phyloP scores from a whole-genome alignment of 1,140 invertebrate species.

The Danaus plexippus region DNA sequence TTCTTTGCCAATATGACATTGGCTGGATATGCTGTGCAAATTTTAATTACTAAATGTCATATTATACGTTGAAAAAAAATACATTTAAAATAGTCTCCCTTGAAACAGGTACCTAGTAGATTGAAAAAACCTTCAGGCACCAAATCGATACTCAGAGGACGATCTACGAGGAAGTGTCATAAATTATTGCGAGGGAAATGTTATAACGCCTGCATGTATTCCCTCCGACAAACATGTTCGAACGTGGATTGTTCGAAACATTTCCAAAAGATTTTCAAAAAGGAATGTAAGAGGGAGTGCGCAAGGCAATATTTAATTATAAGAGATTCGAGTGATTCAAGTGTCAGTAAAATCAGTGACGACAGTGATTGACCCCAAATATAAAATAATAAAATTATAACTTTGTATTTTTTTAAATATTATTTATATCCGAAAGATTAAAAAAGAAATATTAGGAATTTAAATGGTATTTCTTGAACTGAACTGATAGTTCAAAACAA shows the following conservation, averaged over 20 bases:
- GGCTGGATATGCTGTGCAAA: too few relatives aligned
- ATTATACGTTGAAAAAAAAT: too few relatives aligned
- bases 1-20: too few relatives aligned
- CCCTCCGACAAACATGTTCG: conserved; percentile 20
- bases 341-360: conserved; percentile 13
- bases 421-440: neutral
- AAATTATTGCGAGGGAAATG: conserved; percentile 30
- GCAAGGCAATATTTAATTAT: neutral
- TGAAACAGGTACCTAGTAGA: too few relatives aligned
- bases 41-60: too few relatives aligned
- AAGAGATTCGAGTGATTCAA: neutral
- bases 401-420: neutral
- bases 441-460: neutral
- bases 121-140: too few relatives aligned
- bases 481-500: too few relatives aligned
- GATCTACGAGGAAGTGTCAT: conserved; percentile 30
- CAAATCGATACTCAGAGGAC: neutral
- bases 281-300: conserved; percentile 26
- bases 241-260: conserved; percentile 17
- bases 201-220: conserved; percentile 21
- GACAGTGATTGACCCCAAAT: conserved; percentile 5
- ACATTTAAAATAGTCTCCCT: too few relatives aligned
- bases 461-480: too few relatives aligned
- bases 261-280: conserved; percentile 20
- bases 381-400: conserved; percentile 4